Evolutionary conservation across 2,113 vertebrate genomes (phyloP).

Genomic region (Vidua chalybeata): DNA sequence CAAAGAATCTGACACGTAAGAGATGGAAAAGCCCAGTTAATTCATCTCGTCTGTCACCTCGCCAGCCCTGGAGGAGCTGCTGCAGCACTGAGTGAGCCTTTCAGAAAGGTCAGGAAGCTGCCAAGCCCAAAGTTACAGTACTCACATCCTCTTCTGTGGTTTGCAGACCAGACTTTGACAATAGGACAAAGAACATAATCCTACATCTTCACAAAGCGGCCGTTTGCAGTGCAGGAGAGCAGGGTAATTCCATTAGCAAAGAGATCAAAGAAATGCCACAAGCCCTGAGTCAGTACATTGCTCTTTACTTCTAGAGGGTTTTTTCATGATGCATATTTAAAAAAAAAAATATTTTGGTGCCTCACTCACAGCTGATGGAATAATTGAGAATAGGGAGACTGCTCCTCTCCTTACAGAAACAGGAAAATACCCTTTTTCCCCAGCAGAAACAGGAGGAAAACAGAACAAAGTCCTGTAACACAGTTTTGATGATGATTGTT

Average conservation of each 20-base stretch:
- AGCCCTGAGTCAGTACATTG: background rate
- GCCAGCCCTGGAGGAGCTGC: conserved; percentile 19
- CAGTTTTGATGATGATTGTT: background rate
- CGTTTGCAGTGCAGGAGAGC: background rate
- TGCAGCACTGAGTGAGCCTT: background rate
- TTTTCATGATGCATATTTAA: background rate
- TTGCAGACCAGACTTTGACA: conserved; percentile 46
- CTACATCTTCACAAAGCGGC: background rate
- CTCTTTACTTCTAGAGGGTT: background rate
- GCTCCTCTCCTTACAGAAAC: background rate
- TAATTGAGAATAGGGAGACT: background rate
- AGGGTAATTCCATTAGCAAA: conserved; percentile 13
- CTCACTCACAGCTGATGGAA: background rate
- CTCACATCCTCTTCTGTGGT: conserved; percentile 50
- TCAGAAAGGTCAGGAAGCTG: conserved; percentile 46
- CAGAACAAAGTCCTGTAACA: background rate
- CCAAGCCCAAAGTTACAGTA: conserved; percentile 41
- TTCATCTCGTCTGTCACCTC: conserved; percentile 16
- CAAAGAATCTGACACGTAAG: conserved; percentile 41
- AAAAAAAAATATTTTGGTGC: background rate
- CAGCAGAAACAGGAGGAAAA: background rate
- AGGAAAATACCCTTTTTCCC: background rate
- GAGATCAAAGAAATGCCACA: conserved; percentile 43
- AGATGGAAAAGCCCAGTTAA: background rate
- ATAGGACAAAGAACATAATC: conserved; percentile 43